Conservation (phyloP, 2,797 vertebrate species). For the Oreochromis mossambicus region DNA sequence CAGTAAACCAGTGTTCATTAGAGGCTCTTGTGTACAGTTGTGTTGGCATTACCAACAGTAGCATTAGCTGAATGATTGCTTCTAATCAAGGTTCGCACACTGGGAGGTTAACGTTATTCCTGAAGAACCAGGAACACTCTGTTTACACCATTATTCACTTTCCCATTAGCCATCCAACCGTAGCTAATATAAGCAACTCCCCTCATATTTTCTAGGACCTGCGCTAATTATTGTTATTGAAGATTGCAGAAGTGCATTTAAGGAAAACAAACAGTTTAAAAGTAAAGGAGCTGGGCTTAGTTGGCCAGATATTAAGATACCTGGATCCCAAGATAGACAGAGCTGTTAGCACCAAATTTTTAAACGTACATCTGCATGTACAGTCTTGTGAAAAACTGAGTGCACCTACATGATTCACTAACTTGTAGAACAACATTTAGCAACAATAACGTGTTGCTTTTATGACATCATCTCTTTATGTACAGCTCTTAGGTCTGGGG, state of each 20-base stretch:
- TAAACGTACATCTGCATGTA: background rate
- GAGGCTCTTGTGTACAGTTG: slow-evolving; percentile 33
- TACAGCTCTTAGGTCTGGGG: background rate
- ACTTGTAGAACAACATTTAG: background rate
- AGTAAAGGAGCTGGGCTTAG: background rate
- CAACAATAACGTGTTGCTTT: background rate
- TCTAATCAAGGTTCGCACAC: slow-evolving; percentile 60
- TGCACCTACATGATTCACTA: background rate
- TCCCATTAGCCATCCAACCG: slow-evolving; percentile 50
- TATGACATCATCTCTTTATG: background rate
- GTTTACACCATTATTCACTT: slow-evolving; percentile 58
- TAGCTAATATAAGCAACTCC: slow-evolving; percentile 49
- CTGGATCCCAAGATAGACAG: background rate
- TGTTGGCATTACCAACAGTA: slow-evolving; percentile 48
- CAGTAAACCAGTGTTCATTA: slow-evolving; percentile 50
- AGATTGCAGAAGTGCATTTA: background rate
- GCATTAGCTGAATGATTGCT: slow-evolving; percentile 49
- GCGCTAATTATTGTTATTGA: slow-evolving; percentile 21
- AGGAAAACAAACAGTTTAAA: background rate
- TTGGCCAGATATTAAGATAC: background rate
- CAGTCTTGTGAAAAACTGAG: background rate
- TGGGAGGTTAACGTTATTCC: slow-evolving; percentile 60
- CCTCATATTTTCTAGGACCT: slow-evolving; percentile 42
- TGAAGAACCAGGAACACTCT: slow-evolving; percentile 36
- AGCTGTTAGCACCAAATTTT: background rate